Base-by-base conservation (phyloP, 2,888 invertebrate genomes). In the Drosophila siamana region DNA sequence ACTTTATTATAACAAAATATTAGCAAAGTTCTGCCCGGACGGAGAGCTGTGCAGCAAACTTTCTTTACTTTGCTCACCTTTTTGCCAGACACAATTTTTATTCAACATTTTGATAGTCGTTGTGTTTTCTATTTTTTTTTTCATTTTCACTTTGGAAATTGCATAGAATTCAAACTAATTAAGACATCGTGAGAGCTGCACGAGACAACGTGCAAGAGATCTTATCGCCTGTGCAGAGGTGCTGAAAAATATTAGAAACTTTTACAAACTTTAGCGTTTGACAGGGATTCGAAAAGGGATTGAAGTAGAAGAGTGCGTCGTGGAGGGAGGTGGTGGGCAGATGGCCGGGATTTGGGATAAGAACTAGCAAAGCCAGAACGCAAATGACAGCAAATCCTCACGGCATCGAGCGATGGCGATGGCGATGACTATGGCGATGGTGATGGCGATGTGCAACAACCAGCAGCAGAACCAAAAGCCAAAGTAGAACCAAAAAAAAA, bases 111-210 rank as follows among this genome's bases (percentile, higher is more conserved):
- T 47, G 33, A 13, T 38, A 15, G 36, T 38, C 13, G 36, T 16
- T 13, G 11, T 55, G n/a, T n/a, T 50, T 22, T 24, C n/a, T n/a
- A n/a, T 33, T 19, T 33, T 36, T n/a, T 19, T 33, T 51, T 51
- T 38, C 38, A n/a, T 6, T 8, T 40, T 26, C 16, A 48, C 26
- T 15, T 57, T 61, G 69, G 60, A 70, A 79, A 86, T 68, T 88
- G 84, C 89, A 89, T 85, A 79, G 86, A 87, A 89, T 75, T 82
- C 71, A 70, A 70, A 89, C 88, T 86, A 86, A 86, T 86, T 86
- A 86, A 89, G 77, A 89, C 50, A 50, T 60, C 54, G 67, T 59
- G 66, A 61, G 59, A 48, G 56, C 57, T 52, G 51, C 68, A 9
- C 36, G 33, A 16, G 73, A 74, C 65, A 69, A 55, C 69, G 86